Evolutionary conservation across 2,113 vertebrate species (phyloP).

Genomic region (Tympanuchus pallidicinctus): DNA sequence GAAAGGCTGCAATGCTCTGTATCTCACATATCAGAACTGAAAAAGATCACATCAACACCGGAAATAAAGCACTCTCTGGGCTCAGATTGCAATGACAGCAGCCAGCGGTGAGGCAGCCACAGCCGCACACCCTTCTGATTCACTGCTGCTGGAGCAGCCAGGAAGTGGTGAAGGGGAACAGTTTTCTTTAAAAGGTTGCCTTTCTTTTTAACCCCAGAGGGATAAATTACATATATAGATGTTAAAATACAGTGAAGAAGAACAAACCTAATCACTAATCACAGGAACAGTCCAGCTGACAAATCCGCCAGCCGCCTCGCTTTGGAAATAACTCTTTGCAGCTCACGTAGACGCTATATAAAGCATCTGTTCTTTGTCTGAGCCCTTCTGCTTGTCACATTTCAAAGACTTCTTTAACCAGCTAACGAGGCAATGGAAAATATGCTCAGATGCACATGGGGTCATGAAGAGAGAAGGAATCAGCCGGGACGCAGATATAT

Average conservation of each 20-base stretch:
- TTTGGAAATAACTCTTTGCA: constrained; percentile 19
- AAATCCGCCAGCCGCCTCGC: neutral
- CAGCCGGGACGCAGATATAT: neutral
- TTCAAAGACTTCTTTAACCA: constrained; percentile 30
- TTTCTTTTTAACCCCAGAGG: neutral
- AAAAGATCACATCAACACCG: neutral
- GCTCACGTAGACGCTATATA: neutral
- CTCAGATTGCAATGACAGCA: neutral
- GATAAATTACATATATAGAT: neutral
- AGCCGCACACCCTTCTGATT: neutral
- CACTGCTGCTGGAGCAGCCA: neutral
- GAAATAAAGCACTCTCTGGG: neutral
- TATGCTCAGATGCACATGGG: neutral
- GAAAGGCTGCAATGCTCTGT: neutral
- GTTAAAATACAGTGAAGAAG: neutral
- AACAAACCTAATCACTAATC: neutral
- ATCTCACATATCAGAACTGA: neutral
- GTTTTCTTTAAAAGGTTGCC: neutral
- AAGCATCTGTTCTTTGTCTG: constrained; percentile 52
- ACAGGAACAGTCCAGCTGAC: neutral
- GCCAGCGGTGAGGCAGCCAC: neutral
- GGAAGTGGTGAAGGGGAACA: neutral
- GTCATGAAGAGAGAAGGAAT: neutral
- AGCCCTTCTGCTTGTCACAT: constrained; percentile 14
- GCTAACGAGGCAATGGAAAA: constrained; percentile 50